Conservation (phyloP, 1,140 invertebrate genomes). For the Delia radicum region DNA sequence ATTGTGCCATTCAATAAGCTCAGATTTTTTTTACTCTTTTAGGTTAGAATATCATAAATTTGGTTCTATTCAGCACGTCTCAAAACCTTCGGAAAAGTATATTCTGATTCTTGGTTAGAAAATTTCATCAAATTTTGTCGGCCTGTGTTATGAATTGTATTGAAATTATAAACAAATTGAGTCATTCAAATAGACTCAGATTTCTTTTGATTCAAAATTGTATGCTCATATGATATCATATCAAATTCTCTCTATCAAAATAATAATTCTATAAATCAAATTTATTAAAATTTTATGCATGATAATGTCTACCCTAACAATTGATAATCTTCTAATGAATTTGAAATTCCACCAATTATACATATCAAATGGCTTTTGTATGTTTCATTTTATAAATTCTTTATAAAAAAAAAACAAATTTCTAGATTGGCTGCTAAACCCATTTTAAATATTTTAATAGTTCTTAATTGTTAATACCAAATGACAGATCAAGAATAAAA, state of each 20-base stretch:
- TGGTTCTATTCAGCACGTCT: too few relatives aligned
- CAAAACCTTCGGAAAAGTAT: neutral
- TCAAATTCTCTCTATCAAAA: neutral
- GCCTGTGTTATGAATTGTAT: too few relatives aligned
- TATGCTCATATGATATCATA: neutral
- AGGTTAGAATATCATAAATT: too few relatives aligned
- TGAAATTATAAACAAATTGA: too few relatives aligned
- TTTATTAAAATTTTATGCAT: neutral
- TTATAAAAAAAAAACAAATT: neutral
- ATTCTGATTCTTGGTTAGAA: too few relatives aligned
- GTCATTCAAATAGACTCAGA: too few relatives aligned
- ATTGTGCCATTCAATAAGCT: too few relatives aligned
- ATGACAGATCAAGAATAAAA: neutral
- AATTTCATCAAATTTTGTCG: too few relatives aligned
- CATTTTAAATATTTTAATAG: constrained; percentile 6
- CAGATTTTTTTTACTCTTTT: too few relatives aligned
- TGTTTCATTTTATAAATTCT: neutral
- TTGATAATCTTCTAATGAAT: neutral
- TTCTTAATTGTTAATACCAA: constrained; percentile 14
- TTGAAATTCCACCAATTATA: neutral
- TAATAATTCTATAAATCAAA: neutral
- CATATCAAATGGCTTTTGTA: neutral
- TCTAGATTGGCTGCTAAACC: neutral
- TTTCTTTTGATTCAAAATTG: too few relatives aligned
- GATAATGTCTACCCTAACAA: neutral